Percentiles rank a stretch among this genome's conserved stretches.
phyloP scores from a whole-genome alignment of 2,888 invertebrate genomes.

The Gibbula magus region DNA sequence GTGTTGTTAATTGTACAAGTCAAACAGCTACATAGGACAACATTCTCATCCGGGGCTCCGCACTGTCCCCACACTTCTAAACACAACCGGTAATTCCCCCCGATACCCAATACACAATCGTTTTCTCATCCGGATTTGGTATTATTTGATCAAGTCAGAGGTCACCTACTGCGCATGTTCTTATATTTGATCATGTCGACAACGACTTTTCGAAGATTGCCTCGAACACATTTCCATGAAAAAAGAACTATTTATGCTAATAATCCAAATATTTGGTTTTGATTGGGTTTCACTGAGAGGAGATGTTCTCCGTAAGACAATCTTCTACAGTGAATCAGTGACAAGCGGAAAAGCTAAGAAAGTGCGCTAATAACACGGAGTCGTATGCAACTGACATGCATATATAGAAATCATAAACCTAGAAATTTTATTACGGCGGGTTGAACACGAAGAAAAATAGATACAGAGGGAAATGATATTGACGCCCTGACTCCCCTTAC shows the following conservation, averaged over 20 bases:
- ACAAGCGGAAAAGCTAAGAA: background rate
- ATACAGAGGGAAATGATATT: background rate
- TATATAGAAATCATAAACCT: conserved; percentile 7
- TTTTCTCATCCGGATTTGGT: background rate
- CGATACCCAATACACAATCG: too few relatives aligned
- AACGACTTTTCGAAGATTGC: background rate
- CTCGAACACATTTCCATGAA: conserved; percentile 1
- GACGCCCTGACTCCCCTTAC: too few relatives aligned
- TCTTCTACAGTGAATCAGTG: background rate
- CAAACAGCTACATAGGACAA: too few relatives aligned
- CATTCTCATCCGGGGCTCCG: too few relatives aligned
- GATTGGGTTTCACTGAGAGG: background rate
- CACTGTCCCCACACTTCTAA: too few relatives aligned
- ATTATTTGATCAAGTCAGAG: background rate
- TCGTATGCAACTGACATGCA: background rate
- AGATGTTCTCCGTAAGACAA: background rate
- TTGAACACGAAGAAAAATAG: conserved; percentile 7
- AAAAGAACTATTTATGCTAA: conserved; percentile 12
- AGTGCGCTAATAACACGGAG: background rate
- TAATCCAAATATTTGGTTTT: conserved; percentile 1
- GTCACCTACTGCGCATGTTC: background rate
- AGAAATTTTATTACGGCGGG: background rate
- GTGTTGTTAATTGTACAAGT: too few relatives aligned
- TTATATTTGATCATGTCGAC: background rate
- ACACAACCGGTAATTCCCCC: too few relatives aligned